Evolutionary conservation across 2,888 invertebrate genomes (phyloP), one percentile per base, ranked within the genome.

Genomic region (Zaprionus bogoriensis): DNA sequence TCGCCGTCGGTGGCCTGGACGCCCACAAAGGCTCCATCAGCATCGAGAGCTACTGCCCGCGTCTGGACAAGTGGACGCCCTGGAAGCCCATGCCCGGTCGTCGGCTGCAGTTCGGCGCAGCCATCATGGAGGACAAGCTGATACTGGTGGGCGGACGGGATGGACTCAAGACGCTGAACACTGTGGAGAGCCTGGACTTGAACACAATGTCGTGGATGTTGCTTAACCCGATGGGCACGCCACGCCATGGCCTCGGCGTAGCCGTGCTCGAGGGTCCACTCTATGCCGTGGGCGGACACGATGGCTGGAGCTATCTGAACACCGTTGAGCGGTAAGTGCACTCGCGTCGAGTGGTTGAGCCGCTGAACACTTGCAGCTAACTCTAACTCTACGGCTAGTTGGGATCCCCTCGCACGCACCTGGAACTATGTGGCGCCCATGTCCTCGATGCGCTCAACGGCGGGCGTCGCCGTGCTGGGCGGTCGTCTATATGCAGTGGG

Each of bases 241-340:
- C 97, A 88, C 92, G 98, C 2, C 96, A 96, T 89, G 96, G 96
- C 0, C 91, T 96, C 61, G 95, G 95, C 9, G 96, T 96, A 22
- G 95, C 96, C 2, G 94, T 96, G 27, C 92, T 97, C 45, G 93
- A 94, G 54, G 93, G 93, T 0, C 97, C 97, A 0, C 92, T 98
- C 60, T 98, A 98, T 91, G 98, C 98, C 0, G 97, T 98, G 2
- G 98, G 98, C 1, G 98, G 98, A 0, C 98, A 98, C 89, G 98
- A 98, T 90, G 98, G 90, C 47, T 91, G 91, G 91, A 97, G 97
- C 86, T 98, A 98, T 89, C 92, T 98, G 41, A 97, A 96, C 90
- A 97, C 97, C 0, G 98, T 98, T 0, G 98, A 98, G 92, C 92
- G 95, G 90, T 92, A 80, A 53, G 17, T 12, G 10, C n/a, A n/a